These are phyloP conservation scores for Empis stercorea DNA, from an alignment of 2,888 invertebrate species.

Conservation along the genomic window DNA sequence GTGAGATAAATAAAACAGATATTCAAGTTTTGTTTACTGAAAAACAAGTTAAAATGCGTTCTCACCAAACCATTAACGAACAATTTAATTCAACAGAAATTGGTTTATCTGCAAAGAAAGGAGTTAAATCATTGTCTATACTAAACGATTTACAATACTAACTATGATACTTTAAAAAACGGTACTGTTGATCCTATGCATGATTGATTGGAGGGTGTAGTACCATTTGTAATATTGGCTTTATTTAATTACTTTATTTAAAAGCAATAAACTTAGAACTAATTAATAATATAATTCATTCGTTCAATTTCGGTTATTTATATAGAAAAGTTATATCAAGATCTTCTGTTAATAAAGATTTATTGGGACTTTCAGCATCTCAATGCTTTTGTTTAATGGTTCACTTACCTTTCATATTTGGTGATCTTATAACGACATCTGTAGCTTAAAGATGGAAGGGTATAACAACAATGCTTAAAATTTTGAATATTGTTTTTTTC, in stretches of 20 bases:
- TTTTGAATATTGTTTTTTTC: slow-evolving; percentile 4
- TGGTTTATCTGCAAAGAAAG: slow-evolving; percentile 2
- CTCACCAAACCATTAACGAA: neutral
- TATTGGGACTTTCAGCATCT: slow-evolving; percentile 6
- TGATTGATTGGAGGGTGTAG: slow-evolving; percentile 10
- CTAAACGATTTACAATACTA: slow-evolving; percentile 7
- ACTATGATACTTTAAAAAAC: slow-evolving; percentile 7
- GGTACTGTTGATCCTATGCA: slow-evolving; percentile 10
- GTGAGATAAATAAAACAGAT: slow-evolving; percentile 7
- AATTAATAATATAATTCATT: slow-evolving; percentile 9
- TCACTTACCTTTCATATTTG: slow-evolving; percentile 9
- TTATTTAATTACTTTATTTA: slow-evolving; percentile 5
- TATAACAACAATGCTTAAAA: slow-evolving; percentile 3
- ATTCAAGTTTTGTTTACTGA: slow-evolving; percentile 6
- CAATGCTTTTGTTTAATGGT: slow-evolving; percentile 6
- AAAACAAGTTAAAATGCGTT: slow-evolving; percentile 1
- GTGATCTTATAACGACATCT: slow-evolving; percentile 3
- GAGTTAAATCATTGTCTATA: slow-evolving; percentile 1
- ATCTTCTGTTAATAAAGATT: slow-evolving; percentile 4
- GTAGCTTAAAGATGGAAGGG: neutral
- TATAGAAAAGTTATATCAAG: slow-evolving; percentile 5
- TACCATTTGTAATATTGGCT: slow-evolving; percentile 4
- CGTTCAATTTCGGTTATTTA: slow-evolving; percentile 6
- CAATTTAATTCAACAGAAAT: neutral
- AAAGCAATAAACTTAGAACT: slow-evolving; percentile 5